Evolutionary conservation across 2,888 invertebrate species (phyloP).

Genomic region (Oasisia sp.): DNA sequence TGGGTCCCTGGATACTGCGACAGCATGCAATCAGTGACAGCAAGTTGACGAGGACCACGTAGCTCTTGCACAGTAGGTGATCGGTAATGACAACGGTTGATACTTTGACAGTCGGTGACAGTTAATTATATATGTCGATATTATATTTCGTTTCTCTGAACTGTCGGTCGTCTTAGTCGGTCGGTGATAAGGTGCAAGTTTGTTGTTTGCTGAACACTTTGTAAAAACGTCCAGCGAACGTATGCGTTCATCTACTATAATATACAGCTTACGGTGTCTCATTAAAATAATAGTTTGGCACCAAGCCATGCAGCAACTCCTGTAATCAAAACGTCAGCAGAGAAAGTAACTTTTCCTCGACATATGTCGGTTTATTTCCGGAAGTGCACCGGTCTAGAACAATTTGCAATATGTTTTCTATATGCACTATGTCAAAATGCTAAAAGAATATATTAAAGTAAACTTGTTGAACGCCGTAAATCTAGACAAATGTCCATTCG

Average conservation of each 20-base stretch:
- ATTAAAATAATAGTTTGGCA: background rate
- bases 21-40: background rate
- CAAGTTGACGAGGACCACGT: background rate
- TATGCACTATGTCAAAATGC: no score
- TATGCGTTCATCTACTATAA: no score
- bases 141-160: background rate
- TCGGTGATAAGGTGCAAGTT: background rate
- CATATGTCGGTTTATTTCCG: no score
- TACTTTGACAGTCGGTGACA: background rate
- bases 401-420: no score
- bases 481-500: no score
- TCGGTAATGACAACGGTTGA: background rate
- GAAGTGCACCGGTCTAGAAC: no score
- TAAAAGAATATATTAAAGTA: no score
- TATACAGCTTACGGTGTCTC: background rate
- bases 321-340: background rate
- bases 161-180: background rate
- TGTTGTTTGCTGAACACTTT: no score
- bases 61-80: background rate
- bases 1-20: background rate
- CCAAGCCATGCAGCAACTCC: background rate
- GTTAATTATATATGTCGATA: background rate
- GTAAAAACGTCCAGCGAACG: no score
- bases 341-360: background rate
- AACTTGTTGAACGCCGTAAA: no score